Percentiles rank a stretch among this genome's conserved stretches.
phyloP scores from a whole-genome alignment of 2,797 vertebrate genomes.

The Chiloscyllium punctatum region DNA sequence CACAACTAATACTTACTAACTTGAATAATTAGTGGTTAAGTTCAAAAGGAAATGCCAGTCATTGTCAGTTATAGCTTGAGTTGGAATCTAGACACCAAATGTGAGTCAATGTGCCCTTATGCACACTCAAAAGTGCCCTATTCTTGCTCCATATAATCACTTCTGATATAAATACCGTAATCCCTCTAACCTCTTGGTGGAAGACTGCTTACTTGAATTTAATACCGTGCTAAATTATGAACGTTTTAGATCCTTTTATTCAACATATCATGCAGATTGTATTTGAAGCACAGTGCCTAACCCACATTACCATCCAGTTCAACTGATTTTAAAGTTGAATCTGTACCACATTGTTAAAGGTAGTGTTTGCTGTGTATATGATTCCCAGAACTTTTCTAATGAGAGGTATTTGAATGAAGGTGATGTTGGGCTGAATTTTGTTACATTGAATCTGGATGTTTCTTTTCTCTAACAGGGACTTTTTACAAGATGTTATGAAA shows the following conservation, averaged over 20 bases:
- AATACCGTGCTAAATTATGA: neutral
- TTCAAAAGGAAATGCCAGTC: neutral
- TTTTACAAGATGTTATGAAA: constrained; percentile 12
- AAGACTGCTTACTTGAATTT: neutral
- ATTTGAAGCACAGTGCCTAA: neutral
- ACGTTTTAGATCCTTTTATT: neutral
- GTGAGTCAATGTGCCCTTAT: neutral
- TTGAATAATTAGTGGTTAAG: neutral
- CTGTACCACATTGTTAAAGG: neutral
- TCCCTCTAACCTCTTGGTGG: neutral
- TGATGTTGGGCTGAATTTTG: neutral
- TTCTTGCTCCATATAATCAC: neutral
- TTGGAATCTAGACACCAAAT: neutral
- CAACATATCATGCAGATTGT: neutral
- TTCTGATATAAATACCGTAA: neutral
- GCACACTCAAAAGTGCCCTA: neutral
- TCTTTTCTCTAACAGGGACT: neutral
- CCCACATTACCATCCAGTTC: neutral
- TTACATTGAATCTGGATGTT: neutral
- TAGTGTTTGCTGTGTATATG: neutral
- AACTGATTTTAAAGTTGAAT: neutral
- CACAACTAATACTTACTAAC: neutral
- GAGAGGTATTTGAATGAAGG: neutral
- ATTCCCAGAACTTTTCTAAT: neutral
- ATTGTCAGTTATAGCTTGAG: neutral